phyloP scores from a whole-genome alignment of 2,113 vertebrate genomes.

The Myotis brandtii region DNA sequence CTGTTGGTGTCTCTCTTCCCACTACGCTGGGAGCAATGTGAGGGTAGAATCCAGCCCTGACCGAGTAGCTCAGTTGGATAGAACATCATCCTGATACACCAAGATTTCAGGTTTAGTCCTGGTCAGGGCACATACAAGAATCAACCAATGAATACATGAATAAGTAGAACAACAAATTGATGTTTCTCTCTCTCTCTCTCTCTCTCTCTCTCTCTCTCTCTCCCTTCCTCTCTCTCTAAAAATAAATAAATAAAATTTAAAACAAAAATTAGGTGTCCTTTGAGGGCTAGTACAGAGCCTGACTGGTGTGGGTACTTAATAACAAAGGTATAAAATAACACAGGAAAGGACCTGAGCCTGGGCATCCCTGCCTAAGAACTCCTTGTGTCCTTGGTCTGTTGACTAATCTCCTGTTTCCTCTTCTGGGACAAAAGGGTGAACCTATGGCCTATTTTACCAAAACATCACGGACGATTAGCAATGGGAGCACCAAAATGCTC shows the following conservation, averaged over 20 bases:
- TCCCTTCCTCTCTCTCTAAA: background rate
- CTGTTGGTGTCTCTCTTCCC: background rate
- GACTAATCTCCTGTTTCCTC: background rate
- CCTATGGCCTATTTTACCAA: slow-evolving; percentile 45
- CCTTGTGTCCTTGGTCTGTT: background rate
- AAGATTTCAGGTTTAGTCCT: background rate
- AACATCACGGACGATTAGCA: slow-evolving; percentile 33
- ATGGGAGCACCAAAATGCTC: background rate
- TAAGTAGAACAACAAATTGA: background rate
- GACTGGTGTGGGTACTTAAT: background rate
- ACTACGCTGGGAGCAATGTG: background rate
- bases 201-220: too few relatives aligned
- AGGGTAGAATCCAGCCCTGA: background rate
- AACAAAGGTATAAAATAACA: background rate
- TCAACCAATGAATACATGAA: background rate
- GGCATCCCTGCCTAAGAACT: background rate
- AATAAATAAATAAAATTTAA: background rate
- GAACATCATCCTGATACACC: background rate
- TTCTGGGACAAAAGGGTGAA: background rate
- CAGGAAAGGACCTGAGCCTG: background rate
- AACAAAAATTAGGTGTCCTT: background rate
- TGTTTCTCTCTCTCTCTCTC: background rate
- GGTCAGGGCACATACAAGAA: background rate
- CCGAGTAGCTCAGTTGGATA: background rate
- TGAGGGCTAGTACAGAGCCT: background rate